A percentile compares a stretch with the other conserved stretches of the same genome.
phyloP scores from a whole-genome alignment of 2,797 vertebrate species.

The Brachymystax lenok region DNA sequence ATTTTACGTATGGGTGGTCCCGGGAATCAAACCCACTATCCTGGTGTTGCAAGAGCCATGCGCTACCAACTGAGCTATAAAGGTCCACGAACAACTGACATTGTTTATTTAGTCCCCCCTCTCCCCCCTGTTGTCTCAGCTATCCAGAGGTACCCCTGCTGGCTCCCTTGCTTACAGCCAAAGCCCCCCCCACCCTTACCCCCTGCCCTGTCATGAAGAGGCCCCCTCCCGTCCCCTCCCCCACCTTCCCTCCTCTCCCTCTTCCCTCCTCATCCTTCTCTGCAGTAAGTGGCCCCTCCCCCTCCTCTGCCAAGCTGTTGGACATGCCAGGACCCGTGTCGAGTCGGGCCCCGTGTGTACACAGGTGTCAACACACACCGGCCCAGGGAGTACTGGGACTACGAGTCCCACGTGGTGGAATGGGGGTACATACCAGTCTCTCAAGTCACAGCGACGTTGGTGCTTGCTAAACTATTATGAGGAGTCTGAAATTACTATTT shows the following conservation, averaged over 20 bases:
- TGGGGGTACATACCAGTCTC: slow-evolving; percentile 83
- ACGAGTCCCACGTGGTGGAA: slow-evolving; percentile 95
- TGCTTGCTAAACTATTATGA: no score
- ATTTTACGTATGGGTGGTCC: no score
- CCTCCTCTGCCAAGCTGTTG: slow-evolving; percentile 82
- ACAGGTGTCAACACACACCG: slow-evolving; percentile 96
- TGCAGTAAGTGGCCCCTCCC: slow-evolving; percentile 26
- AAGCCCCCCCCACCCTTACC: slow-evolving; percentile 38
- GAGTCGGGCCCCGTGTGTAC: slow-evolving; percentile 94
- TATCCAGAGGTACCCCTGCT: background rate
- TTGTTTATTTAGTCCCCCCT: background rate
- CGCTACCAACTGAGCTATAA: background rate
- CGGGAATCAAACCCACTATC: no score
- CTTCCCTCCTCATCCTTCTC: slow-evolving; percentile 24
- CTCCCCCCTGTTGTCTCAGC: background rate
- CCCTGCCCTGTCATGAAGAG: slow-evolving; percentile 47
- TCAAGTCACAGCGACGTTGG: no score
- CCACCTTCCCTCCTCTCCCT: slow-evolving; percentile 33
- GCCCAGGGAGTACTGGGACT: slow-evolving; percentile 97
- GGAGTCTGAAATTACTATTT: background rate
- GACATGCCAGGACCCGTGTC: slow-evolving; percentile 96
- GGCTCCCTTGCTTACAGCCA: slow-evolving; percentile 24
- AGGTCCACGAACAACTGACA: background rate
- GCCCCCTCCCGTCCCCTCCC: slow-evolving; percentile 13
- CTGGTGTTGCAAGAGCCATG: no score